These are phyloP conservation scores for Glomeris maerens DNA, from an alignment of 1,140 invertebrate genomes.

Conservation along the genomic window DNA sequence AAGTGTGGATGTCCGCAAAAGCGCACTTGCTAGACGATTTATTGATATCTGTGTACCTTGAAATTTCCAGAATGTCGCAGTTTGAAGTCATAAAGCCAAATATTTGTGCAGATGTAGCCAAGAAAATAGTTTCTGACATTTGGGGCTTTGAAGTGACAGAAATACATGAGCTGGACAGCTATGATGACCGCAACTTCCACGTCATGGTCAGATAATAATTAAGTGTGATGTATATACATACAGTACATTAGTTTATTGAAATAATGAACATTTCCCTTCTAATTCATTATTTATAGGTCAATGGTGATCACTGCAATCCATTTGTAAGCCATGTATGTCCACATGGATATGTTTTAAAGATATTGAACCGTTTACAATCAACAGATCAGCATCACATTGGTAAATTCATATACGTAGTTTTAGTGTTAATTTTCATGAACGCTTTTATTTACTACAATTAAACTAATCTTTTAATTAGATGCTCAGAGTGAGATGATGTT, in stretches of 20 bases:
- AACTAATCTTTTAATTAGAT: constrained; percentile 23
- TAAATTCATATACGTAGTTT: constrained; percentile 12
- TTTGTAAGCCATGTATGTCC: constrained; percentile 19
- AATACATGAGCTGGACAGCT: constrained; percentile 53
- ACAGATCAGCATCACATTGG: constrained; percentile 44
- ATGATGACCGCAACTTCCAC: constrained; percentile 66
- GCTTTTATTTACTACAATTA: no score
- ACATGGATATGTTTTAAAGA: constrained; percentile 62
- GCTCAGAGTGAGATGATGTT: constrained; percentile 54
- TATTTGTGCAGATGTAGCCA: constrained; percentile 38
- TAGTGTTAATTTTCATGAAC: no score
- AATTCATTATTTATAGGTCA: constrained; percentile 15
- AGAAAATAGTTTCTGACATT: constrained; percentile 40
- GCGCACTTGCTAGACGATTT: no score
- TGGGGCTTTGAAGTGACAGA: constrained; percentile 52
- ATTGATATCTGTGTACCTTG: no score
- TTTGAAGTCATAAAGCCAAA: constrained; percentile 45
- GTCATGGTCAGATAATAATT: constrained; percentile 25
- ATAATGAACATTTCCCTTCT: neutral
- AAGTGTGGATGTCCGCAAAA: no score
- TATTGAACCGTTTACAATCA: constrained; percentile 64
- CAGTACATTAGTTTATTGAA: neutral
- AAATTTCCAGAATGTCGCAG: no score
- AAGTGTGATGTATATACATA: no score
- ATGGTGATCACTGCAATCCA: constrained; percentile 18